These are phyloP conservation scores for Drosophila watanabei DNA, from an alignment of 1,140 invertebrate species.

Conservation along the genomic window DNA sequence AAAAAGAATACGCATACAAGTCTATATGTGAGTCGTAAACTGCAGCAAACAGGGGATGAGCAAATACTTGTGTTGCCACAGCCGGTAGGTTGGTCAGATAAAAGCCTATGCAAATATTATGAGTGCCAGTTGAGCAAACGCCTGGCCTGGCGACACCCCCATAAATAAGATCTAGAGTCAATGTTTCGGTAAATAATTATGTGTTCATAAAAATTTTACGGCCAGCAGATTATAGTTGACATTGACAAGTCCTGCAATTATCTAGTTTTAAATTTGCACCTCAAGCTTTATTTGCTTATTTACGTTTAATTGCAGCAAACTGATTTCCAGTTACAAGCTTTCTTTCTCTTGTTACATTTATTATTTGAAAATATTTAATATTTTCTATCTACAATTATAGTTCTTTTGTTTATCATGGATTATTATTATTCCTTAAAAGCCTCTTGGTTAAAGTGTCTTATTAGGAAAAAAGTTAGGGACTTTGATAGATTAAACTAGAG, in stretches of 20 bases:
- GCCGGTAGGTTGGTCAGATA: conserved; percentile 69
- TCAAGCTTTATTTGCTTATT: background rate
- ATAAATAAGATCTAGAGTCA: conserved; percentile 20
- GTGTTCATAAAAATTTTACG: conserved; percentile 2
- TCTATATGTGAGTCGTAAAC: conserved; percentile 29
- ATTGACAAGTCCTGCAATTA: conserved; percentile 17
- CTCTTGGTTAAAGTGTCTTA: background rate
- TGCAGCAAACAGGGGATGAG: conserved; percentile 48
- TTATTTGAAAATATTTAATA: too few species aligned
- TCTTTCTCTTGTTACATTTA: background rate
- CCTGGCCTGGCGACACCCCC: conserved; percentile 8
- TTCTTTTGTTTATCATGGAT: background rate
- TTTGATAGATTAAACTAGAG: background rate
- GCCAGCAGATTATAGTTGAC: conserved; percentile 3
- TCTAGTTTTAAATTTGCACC: background rate
- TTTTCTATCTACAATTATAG: background rate
- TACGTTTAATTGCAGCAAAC: background rate
- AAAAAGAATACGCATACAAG: conserved; percentile 40
- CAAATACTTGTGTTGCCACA: conserved; percentile 64
- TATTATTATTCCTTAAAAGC: background rate
- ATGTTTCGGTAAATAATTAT: conserved; percentile 31
- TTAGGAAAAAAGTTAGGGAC: background rate
- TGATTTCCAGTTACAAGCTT: background rate
- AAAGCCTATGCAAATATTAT: conserved; percentile 47
- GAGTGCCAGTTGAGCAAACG: conserved; percentile 38